Percentiles rank a stretch among this genome's conserved stretches.
Evolutionary conservation across 2,797 vertebrate genomes (phyloP).

Genomic region (Euthynnus affinis): DNA sequence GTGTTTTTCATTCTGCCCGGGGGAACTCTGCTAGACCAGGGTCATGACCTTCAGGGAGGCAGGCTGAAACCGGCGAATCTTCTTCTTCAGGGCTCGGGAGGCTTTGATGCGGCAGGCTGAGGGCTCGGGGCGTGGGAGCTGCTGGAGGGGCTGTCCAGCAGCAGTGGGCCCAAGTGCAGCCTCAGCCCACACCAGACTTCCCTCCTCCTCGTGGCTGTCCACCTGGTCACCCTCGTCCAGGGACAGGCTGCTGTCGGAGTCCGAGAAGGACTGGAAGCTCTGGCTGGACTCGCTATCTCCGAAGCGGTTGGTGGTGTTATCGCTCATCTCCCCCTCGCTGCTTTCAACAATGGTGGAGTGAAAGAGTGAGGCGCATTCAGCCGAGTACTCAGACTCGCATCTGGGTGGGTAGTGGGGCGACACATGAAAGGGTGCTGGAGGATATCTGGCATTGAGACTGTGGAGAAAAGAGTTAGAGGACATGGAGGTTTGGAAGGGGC

Average conservation of each 20-base stretch:
- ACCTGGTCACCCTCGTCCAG: slow-evolving; percentile 81
- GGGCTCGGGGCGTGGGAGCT: slow-evolving; percentile 84
- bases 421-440: slow-evolving; percentile 76
- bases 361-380: slow-evolving; percentile 88
- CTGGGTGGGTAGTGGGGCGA: slow-evolving; percentile 73
- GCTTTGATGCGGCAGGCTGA: slow-evolving; percentile 94
- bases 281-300: slow-evolving; percentile 93
- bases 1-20: slow-evolving; percentile 38
- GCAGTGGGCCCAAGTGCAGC: slow-evolving; percentile 77
- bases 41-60: slow-evolving; percentile 96
- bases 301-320: slow-evolving; percentile 91
- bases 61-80: slow-evolving; percentile 95
- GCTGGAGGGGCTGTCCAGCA: slow-evolving; percentile 74
- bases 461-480: slow-evolving; percentile 80
- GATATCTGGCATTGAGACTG: slow-evolving; percentile 81
- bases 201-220: slow-evolving; percentile 78
- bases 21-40: slow-evolving; percentile 86
- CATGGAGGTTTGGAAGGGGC: slow-evolving; percentile 63
- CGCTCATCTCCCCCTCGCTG: slow-evolving; percentile 91
- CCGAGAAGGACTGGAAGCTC: slow-evolving; percentile 82
- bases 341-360: slow-evolving; percentile 91
- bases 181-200: slow-evolving; percentile 86
- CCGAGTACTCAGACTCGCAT: slow-evolving; percentile 91
- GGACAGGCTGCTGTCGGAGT: slow-evolving; percentile 84
- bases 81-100: slow-evolving; percentile 95